Percentiles rank a stretch among this genome's conserved stretches.
phyloP scores from a whole-genome alignment of 2,797 vertebrate species.

The Sparidentex hasta region DNA sequence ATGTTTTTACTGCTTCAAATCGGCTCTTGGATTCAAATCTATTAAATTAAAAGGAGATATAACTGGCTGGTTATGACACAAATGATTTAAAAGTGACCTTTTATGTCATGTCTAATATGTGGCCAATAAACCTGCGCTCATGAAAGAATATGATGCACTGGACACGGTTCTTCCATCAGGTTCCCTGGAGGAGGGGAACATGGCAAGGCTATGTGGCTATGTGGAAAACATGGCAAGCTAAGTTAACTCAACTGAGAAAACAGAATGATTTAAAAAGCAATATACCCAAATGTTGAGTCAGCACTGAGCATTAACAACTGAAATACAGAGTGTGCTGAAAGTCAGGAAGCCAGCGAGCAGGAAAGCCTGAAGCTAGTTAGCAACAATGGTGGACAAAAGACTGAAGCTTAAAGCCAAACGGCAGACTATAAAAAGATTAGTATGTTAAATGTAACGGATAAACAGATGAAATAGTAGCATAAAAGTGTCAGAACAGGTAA shows the following conservation, averaged over 20 bases:
- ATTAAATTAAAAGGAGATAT: constrained; percentile 13
- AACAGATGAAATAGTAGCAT: neutral
- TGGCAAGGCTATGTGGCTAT: no score
- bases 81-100: constrained; percentile 6
- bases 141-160: neutral
- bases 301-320: neutral
- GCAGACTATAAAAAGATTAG: no score
- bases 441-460: neutral
- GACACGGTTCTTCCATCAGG: neutral
- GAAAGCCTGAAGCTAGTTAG: neutral
- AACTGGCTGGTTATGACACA: constrained; percentile 9
- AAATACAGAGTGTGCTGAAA: neutral
- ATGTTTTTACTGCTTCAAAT: constrained; percentile 15
- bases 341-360: neutral
- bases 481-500: no score
- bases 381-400: neutral
- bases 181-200: neutral
- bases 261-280: neutral
- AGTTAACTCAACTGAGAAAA: neutral
- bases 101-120: constrained; percentile 3
- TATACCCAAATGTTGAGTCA: no score
- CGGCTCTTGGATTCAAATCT: constrained; percentile 31
- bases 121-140: neutral
- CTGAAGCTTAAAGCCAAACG: no score
- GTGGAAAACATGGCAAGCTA: neutral